Evolutionary conservation across 2,797 vertebrate genomes (phyloP), one percentile per base, ranked within the genome.

Genomic region (Etheostoma perlongum): DNA sequence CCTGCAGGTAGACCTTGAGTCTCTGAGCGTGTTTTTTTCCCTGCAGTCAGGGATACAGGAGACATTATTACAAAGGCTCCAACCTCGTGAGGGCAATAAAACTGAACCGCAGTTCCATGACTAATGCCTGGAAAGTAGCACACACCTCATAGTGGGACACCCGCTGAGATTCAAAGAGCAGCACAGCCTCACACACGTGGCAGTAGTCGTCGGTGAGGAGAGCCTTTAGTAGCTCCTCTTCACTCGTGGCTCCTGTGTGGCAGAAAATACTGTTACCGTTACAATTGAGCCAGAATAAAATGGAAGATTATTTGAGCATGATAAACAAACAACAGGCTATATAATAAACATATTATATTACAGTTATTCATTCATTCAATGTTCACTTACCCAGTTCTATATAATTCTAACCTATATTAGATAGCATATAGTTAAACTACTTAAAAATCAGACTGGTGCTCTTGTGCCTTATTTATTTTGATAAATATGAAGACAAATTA

Each of bases 11-110:
- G 62, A 94, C 72, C 42, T 78, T 94, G 78, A 98, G 89, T 85
- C 96, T 96, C 81, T 95, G 94, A 76, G 95, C 92, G 54, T 98
- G 96, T 67, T 93, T 96, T 93, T 96, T 96, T 75, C 97, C 96
- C 97, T 99, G 85, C 74, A 93, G 72, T 51, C 14, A 11, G 55
- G 12, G 36, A 79, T 0, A 84, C 5, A 10, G 5, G 5, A 81
- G 15, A 73, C 8, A 36, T 51, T 14, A 65, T 11, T 49, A 66
- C 13, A 9, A 65, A 74, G 5, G 7, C n/a, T 72, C 27, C 1
- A 23, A 16, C 3, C 40, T 42, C 10, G n/a, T 52, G 16, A 23
- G 13, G 18, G 48, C 9, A 74, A 66, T 15, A 60, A 66, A 62
- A 59, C 25, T 18, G 42, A 0, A 10, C 5, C 14, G 57, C 1